Conservation (phyloP, 2,888 invertebrate species). For the Agrypnus murinus region DNA sequence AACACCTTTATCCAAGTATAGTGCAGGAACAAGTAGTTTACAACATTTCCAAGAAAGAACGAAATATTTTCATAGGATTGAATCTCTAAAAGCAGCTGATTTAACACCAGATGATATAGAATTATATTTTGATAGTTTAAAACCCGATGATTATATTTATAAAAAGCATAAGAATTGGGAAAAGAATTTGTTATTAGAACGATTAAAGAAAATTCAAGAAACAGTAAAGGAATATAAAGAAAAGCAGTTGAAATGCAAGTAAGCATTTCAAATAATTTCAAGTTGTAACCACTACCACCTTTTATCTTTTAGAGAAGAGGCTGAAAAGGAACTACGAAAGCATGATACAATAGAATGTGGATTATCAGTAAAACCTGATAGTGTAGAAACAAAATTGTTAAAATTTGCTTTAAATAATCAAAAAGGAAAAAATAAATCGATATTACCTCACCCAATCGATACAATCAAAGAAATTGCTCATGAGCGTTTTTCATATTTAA, state of each 20-base stretch:
- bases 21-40: constrained; percentile 71
- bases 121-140: constrained; percentile 72
- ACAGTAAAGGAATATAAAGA: constrained; percentile 45
- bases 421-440: constrained; percentile 24
- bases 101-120: constrained; percentile 73
- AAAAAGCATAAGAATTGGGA: constrained; percentile 64
- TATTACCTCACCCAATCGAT: constrained; percentile 73
- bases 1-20: constrained; percentile 60
- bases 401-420: constrained; percentile 63
- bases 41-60: constrained; percentile 71
- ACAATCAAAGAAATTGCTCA: constrained; percentile 73
- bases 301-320: background rate
- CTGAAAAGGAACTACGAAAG: background rate
- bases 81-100: constrained; percentile 72
- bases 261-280: constrained; percentile 11
- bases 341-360: constrained; percentile 55
- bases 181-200: constrained; percentile 50
- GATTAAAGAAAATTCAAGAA: constrained; percentile 51
- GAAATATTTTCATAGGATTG: constrained; percentile 69
- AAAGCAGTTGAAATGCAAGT: constrained; percentile 6
- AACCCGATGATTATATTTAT: constrained; percentile 65
- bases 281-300: background rate
- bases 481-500: constrained; percentile 72
- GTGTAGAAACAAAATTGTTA: constrained; percentile 64
- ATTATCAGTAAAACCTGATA: constrained; percentile 64